Base-by-base conservation (phyloP, 92 coral and sea anemone genomes). In the Metridium senile region DNA sequence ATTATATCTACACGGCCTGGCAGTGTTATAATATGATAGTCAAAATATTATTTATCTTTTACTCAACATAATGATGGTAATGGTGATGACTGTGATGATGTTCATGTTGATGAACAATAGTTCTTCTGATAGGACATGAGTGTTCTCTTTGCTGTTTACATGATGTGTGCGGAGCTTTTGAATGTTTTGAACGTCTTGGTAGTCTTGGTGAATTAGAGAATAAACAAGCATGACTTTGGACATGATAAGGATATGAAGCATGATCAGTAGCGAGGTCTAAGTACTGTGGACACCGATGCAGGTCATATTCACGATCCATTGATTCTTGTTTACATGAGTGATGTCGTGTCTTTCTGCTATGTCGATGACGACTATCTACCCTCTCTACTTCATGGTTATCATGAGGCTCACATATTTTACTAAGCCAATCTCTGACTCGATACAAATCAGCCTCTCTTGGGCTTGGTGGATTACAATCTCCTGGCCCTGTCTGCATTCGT, bases 71-170 rank as follows among this genome's bases (percentile, higher is more conserved):
- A 72, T 96, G 99, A 82, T 96, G 97, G 66, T 96, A 96, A 74
- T 94, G 98, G 66, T 94, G 98, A 43, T 96, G 99, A 27, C 74
- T 90, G 79, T 96, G 99, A 21, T 89, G 93, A 52, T 96, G 99
- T 29, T 89, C 93, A 63, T 92, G 91, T 29, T 92, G 91, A 62
- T 90, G 93, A 23, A 93, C 86, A 26, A 82, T 68, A 33, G 92
- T 84, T 47, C 85, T 81, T 53, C 82, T 81, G 59, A 85, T 88
- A 10, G 87, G 84, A 56, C 88, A 88, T 66, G 75, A 72, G 32
- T 78, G 87, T 30, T 93, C 94, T 68, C 83, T 91, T 21, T 76
- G 57, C 53, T 84, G 81, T 59, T 76, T 80, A 33, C 85, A 88
- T 26, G 80, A 82, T 49, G 81, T 84, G 35, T 80, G 78, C 78